Conservation (phyloP, 1,140 invertebrate genomes). For the Drosophila watanabei region DNA sequence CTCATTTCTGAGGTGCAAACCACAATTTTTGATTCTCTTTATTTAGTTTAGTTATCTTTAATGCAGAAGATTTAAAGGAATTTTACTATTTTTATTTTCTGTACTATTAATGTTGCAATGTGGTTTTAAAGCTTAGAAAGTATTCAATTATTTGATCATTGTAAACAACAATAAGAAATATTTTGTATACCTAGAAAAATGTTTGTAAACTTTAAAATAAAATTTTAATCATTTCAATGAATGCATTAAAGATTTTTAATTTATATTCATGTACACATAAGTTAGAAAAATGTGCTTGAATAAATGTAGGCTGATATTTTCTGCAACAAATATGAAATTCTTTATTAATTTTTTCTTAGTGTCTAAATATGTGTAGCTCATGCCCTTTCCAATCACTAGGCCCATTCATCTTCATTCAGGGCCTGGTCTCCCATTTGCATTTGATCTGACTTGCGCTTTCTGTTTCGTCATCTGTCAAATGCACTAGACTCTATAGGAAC, state of each 20-base stretch:
- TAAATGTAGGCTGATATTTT: background rate
- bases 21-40: too few relatives aligned
- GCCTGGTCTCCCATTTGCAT: conserved; percentile 59
- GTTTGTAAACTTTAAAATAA: background rate
- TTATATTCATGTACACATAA: too few relatives aligned
- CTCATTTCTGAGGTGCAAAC: too few relatives aligned
- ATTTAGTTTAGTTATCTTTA: too few relatives aligned
- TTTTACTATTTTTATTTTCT: too few relatives aligned
- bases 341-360: background rate
- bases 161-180: background rate
- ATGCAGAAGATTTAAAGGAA: too few relatives aligned
- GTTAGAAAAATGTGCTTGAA: background rate
- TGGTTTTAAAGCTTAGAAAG: too few relatives aligned
- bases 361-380: conserved; percentile 1
- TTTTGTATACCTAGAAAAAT: background rate
- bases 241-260: too few relatives aligned
- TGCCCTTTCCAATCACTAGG: conserved; percentile 15
- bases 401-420: conserved; percentile 73
- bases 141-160: too few relatives aligned
- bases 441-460: conserved; percentile 59
- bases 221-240: background rate
- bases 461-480: conserved; percentile 77
- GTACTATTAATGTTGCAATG: too few relatives aligned
- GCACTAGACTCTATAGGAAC: conserved; percentile 28
- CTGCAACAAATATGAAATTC: background rate